Conservation (phyloP, 2,888 invertebrate species). For the Tenthredo scrophulariae region DNA sequence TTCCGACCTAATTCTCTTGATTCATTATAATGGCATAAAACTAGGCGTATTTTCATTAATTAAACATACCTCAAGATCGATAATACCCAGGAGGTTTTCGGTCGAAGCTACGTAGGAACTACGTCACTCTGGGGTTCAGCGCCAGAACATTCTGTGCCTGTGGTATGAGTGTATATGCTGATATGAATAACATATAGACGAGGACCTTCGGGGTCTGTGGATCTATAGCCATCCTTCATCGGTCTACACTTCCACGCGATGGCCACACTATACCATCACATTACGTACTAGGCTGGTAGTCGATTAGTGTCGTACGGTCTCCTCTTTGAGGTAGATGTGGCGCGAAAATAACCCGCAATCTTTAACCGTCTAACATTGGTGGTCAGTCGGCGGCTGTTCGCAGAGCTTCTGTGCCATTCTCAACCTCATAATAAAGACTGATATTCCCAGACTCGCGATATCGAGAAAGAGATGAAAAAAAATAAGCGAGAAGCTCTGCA, state of each 20-base stretch:
- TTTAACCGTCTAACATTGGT: conserved; percentile 1
- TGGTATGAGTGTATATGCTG: background rate
- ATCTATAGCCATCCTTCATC: conserved; percentile 31
- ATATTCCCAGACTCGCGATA: background rate
- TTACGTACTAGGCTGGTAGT: conserved; percentile 23
- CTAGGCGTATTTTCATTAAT: conserved; percentile 29
- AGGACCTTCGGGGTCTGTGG: conserved; percentile 6
- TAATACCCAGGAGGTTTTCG: conserved; percentile 35
- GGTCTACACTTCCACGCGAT: conserved; percentile 27
- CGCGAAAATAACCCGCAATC: conserved; percentile 46
- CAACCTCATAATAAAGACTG: background rate
- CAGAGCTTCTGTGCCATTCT: conserved; percentile 9
- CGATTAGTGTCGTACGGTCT: conserved; percentile 37
- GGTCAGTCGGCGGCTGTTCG: conserved; percentile 1
- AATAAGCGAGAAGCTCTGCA: background rate
- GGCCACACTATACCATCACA: conserved; percentile 14
- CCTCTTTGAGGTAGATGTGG: conserved; percentile 40
- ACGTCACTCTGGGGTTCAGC: conserved; percentile 22
- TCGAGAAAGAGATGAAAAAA: background rate
- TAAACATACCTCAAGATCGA: conserved; percentile 27
- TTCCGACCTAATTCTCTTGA: background rate
- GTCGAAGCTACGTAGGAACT: conserved; percentile 11
- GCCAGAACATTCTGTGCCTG: background rate
- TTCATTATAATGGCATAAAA: conserved; percentile 8
- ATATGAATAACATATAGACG: background rate